Evolutionary conservation across 2,797 vertebrate genomes (phyloP).

Genomic region (Pipistrellus kuhlii): DNA sequence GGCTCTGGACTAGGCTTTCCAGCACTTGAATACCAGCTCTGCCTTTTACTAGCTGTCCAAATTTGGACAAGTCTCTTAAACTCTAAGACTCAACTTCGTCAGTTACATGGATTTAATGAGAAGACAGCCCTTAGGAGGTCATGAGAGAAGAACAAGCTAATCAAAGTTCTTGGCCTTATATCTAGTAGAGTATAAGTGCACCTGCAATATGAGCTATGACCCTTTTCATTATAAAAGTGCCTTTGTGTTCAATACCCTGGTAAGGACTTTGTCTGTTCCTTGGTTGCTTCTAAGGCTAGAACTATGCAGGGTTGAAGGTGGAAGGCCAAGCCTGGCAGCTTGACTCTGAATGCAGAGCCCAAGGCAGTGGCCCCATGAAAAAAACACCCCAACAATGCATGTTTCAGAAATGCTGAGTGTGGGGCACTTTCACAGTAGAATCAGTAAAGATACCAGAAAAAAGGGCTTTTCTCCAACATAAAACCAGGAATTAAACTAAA

Average conservation of each 20-base stretch:
- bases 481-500: conserved; percentile 66
- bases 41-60: neutral
- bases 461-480: neutral
- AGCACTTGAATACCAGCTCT: neutral
- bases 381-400: neutral
- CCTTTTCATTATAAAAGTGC: neutral
- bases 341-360: neutral
- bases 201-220: neutral
- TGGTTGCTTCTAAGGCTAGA: neutral
- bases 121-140: neutral
- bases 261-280: neutral
- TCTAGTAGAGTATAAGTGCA: neutral
- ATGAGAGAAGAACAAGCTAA: neutral
- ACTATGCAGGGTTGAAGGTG: neutral
- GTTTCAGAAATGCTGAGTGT: neutral
- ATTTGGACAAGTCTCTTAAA: neutral
- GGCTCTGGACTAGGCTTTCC: neutral
- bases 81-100: neutral
- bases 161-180: neutral
- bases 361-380: neutral
- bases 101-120: neutral
- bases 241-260: neutral
- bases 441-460: neutral
- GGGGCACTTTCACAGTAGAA: neutral
- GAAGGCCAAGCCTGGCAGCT: neutral